Percentiles rank a stretch among this genome's conserved stretches.
phyloP scores from a whole-genome alignment of 2,888 invertebrate species.

The Chymomyza caudatula region DNA sequence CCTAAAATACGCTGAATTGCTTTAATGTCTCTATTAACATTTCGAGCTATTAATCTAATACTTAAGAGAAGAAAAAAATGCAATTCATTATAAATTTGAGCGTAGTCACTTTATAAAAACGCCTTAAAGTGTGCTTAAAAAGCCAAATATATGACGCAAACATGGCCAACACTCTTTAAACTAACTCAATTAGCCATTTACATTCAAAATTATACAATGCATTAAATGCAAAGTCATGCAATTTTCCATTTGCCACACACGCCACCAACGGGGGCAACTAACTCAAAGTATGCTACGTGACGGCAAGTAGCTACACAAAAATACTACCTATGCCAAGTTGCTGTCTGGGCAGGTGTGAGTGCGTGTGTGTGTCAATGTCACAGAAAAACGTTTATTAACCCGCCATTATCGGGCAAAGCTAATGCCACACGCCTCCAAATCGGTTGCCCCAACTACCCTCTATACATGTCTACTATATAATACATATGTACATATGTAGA shows the following conservation, averaged over 20 bases:
- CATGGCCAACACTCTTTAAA: background rate
- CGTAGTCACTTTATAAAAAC: background rate
- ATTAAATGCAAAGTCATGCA: conserved; percentile 13
- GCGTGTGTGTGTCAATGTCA: conserved; percentile 38
- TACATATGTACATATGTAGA: conserved; percentile 1
- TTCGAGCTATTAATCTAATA: background rate
- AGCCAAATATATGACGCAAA: background rate
- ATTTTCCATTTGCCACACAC: conserved; percentile 11
- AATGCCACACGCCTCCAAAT: conserved; percentile 14
- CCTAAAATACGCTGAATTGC: background rate
- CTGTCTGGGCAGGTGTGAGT: conserved; percentile 1
- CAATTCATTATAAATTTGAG: background rate
- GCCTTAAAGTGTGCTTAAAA: background rate
- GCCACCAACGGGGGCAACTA: conserved; percentile 2
- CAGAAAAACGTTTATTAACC: conserved; percentile 66
- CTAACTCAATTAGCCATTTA: conserved; percentile 29
- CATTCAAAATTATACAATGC: conserved; percentile 32
- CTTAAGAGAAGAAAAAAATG: background rate
- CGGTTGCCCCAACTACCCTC: background rate
- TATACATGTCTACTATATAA: background rate
- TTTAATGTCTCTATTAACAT: background rate
- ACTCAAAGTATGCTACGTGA: background rate
- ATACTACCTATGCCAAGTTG: background rate
- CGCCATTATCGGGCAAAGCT: conserved; percentile 50
- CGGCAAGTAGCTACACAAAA: conserved; percentile 8